Conservation (phyloP, 2,888 invertebrate genomes). For the Uropetala carovei region DNA sequence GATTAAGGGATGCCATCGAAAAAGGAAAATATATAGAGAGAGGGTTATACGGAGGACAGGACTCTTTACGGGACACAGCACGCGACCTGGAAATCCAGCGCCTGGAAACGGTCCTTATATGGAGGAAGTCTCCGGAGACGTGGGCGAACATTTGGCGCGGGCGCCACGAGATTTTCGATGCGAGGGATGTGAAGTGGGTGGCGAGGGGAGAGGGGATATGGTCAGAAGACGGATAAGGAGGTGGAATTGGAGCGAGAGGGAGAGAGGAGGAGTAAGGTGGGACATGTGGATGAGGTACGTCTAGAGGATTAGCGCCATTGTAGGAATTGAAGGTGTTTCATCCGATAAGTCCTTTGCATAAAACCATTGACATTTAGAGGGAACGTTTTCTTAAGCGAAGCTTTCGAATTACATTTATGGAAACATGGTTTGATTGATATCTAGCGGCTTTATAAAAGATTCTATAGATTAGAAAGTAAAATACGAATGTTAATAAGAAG, state of each 20-base stretch:
- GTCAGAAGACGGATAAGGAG: not conserved
- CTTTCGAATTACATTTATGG: not conserved
- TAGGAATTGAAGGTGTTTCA: slow-evolving; percentile 34
- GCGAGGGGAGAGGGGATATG: not conserved
- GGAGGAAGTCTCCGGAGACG: not conserved
- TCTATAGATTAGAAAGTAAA: too few relatives aligned
- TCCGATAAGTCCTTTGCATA: not conserved
- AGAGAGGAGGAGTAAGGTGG: slow-evolving; percentile 2
- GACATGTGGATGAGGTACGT: slow-evolving; percentile 54
- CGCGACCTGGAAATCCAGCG: slow-evolving; percentile 40
- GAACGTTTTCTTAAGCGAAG: not conserved
- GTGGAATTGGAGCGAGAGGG: not conserved
- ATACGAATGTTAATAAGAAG: too few relatives aligned
- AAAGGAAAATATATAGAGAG: not conserved
- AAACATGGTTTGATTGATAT: not conserved
- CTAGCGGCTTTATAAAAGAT: too few relatives aligned
- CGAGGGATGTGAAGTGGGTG: not conserved
- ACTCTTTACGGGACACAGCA: slow-evolving; percentile 10
- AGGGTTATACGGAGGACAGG: not conserved
- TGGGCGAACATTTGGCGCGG: slow-evolving; percentile 43
- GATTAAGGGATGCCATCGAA: slow-evolving; percentile 1
- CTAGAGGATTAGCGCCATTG: slow-evolving; percentile 51
- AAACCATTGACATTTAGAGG: not conserved
- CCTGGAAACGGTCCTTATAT: slow-evolving; percentile 19
- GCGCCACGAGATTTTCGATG: slow-evolving; percentile 42